Percentiles rank a stretch among this genome's conserved stretches.
phyloP scores from a whole-genome alignment of 64 coral and sea anemone genomes.

The Porites lutea region DNA sequence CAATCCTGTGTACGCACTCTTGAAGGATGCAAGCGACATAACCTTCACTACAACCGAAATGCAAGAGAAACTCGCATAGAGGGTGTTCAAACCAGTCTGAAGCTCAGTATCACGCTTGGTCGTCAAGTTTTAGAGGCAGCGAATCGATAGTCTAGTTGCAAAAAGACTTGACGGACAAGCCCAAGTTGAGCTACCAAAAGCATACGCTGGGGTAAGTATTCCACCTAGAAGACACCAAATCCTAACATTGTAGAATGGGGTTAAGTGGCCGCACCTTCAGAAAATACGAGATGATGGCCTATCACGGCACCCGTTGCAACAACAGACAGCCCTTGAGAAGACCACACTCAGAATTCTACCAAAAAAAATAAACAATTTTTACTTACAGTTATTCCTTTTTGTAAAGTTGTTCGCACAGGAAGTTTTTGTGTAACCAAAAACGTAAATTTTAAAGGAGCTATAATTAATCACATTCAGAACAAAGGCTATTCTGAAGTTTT shows the following conservation, averaged over 20 bases:
- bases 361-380: too few species aligned
- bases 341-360: not conserved
- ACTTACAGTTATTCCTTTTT: too few species aligned
- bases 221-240: slow-evolving; percentile 76
- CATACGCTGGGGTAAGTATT: slow-evolving; percentile 50
- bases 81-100: slow-evolving; percentile 15
- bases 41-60: slow-evolving; percentile 51
- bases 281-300: slow-evolving; percentile 70
- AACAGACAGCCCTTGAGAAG: not conserved
- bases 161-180: slow-evolving; percentile 4
- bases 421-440: too few species aligned
- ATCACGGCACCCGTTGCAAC: slow-evolving; percentile 55
- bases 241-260: slow-evolving; percentile 54
- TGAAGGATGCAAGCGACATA: slow-evolving; percentile 70
- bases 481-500: too few species aligned
- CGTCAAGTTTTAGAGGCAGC: not conserved
- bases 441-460: too few species aligned
- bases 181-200: slow-evolving; percentile 48
- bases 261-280: slow-evolving; percentile 68
- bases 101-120: slow-evolving; percentile 52
- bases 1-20: slow-evolving; percentile 29
- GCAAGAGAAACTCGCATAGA: slow-evolving; percentile 42
- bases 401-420: too few species aligned
- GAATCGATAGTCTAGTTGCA: slow-evolving; percentile 31
- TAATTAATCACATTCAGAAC: too few species aligned